Conservation (phyloP, 2,888 invertebrate genomes). For the Mechanitis mazaeus region DNA sequence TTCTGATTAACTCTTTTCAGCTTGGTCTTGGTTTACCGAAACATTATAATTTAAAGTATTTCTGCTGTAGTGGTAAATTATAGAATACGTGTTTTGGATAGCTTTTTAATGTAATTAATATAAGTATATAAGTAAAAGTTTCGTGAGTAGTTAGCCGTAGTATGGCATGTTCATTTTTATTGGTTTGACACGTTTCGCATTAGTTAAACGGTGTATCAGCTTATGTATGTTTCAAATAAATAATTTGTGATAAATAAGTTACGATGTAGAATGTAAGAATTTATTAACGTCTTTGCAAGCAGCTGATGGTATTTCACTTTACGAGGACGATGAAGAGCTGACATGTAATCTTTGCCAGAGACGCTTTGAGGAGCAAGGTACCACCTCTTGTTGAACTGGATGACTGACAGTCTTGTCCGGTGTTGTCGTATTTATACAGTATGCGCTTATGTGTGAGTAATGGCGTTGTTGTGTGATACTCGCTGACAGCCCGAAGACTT, state of each 20-base stretch:
- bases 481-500: slow-evolving; percentile 35
- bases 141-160: slow-evolving; percentile 26
- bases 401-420: slow-evolving; percentile 57
- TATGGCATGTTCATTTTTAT: slow-evolving; percentile 30
- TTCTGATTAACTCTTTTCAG: slow-evolving; percentile 78
- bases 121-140: slow-evolving; percentile 17
- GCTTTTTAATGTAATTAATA: slow-evolving; percentile 19
- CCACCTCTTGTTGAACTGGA: slow-evolving; percentile 71
- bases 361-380: slow-evolving; percentile 87
- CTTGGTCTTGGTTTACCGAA: slow-evolving; percentile 75
- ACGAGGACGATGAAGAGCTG: slow-evolving; percentile 80
- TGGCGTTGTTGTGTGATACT: slow-evolving; percentile 71
- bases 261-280: slow-evolving; percentile 54
- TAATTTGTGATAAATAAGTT: slow-evolving; percentile 20
- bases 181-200: slow-evolving; percentile 29
- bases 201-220: slow-evolving; percentile 23
- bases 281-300: slow-evolving; percentile 79
- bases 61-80: slow-evolving; percentile 24
- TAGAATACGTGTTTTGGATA: slow-evolving; percentile 19
- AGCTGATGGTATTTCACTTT: slow-evolving; percentile 79
- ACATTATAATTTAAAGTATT: slow-evolving; percentile 49
- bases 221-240: slow-evolving; percentile 23
- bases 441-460: slow-evolving; percentile 76
- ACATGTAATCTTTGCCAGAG: slow-evolving; percentile 86
- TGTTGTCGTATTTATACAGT: slow-evolving; percentile 58